These are phyloP conservation scores for Danio jaintianensis DNA, from an alignment of 2,797 vertebrate species.

Conservation along the genomic window DNA sequence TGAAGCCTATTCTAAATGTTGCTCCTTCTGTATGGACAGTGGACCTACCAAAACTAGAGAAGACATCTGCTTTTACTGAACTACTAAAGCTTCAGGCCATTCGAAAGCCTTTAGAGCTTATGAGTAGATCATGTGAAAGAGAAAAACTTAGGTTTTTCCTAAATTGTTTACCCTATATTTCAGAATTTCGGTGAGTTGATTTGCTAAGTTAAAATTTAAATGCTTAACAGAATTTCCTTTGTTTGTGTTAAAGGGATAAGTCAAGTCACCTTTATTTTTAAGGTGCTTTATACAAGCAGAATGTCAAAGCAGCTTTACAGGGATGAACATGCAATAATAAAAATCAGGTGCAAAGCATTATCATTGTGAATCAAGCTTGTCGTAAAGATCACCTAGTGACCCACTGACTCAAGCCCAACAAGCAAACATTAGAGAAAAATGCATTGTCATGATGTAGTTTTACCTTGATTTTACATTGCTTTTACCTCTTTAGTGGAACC, in stretches of 20 bases:
- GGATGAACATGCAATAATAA: too few relatives aligned
- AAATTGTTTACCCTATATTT: constrained; percentile 42
- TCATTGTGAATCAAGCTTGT: too few relatives aligned
- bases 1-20: constrained; percentile 16
- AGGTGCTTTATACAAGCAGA: too few relatives aligned
- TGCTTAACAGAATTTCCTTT: background rate
- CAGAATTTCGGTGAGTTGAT: constrained; percentile 12
- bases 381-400: too few relatives aligned
- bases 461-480: too few relatives aligned
- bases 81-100: constrained; percentile 36
- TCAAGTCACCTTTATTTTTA: too few relatives aligned
- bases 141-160: constrained; percentile 28
- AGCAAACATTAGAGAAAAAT: too few relatives aligned
- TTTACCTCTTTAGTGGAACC: too few relatives aligned
- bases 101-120: constrained; percentile 40
- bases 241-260: background rate
- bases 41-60: constrained; percentile 20
- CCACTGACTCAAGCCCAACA: too few relatives aligned
- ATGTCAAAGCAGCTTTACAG: too few relatives aligned
- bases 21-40: constrained; percentile 36
- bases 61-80: constrained; percentile 15
- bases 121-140: constrained; percentile 3
- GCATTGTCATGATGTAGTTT: too few relatives aligned
- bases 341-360: too few relatives aligned
- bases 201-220: background rate